These are phyloP conservation scores for Acanthopleura granulata DNA, from an alignment of 2,888 invertebrate genomes.

Conservation along the genomic window DNA sequence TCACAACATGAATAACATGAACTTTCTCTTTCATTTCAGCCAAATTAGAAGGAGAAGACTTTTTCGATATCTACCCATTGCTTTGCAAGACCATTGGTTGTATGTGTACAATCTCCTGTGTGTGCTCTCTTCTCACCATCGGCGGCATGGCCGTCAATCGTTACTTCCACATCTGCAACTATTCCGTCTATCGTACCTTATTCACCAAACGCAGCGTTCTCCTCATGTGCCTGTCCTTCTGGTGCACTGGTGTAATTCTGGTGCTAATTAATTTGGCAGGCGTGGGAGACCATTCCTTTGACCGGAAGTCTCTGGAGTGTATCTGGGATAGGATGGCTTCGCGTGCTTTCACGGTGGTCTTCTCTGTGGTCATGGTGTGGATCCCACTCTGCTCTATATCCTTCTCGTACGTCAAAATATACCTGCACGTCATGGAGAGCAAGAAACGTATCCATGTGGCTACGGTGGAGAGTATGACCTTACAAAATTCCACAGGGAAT, in stretches of 20 bases:
- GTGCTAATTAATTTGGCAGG: constrained; percentile 43
- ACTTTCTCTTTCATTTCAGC: constrained; percentile 36
- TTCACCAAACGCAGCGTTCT: constrained; percentile 40
- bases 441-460: constrained; percentile 23
- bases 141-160: constrained; percentile 50
- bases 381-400: constrained; percentile 44
- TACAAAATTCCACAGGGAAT: constrained; percentile 2
- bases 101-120: constrained; percentile 51
- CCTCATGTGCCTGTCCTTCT: constrained; percentile 38
- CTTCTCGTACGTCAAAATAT: constrained; percentile 44
- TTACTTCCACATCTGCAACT: constrained; percentile 47
- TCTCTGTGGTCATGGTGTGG: constrained; percentile 47
- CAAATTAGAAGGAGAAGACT: constrained; percentile 46
- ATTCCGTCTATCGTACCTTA: constrained; percentile 36
- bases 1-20: not conserved
- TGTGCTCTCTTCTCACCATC: constrained; percentile 50
- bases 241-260: constrained; percentile 39
- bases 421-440: constrained; percentile 29
- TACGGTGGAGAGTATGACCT: not conserved
- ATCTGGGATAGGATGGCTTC: constrained; percentile 53
- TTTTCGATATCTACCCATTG: constrained; percentile 41
- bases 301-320: constrained; percentile 48
- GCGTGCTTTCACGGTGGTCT: constrained; percentile 47
- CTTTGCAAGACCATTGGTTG: constrained; percentile 47
- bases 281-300: constrained; percentile 47